A percentile compares a stretch with the other conserved stretches of the same genome.
phyloP scores from a whole-genome alignment of 2,113 vertebrate species.

The Seriola quinqueradiata region DNA sequence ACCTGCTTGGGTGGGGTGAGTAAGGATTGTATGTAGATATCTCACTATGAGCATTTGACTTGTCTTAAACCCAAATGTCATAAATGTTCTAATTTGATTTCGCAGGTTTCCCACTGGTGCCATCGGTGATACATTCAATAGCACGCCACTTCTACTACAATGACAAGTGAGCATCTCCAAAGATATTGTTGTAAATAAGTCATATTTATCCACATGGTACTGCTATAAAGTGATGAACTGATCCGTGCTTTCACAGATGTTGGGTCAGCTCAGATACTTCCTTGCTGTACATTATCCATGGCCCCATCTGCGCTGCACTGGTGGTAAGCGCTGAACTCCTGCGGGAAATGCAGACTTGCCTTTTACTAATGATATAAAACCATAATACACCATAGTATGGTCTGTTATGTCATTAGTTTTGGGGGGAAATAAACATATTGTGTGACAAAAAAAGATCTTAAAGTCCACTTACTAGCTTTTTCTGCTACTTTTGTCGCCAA shows the following conservation, averaged over 20 bases:
- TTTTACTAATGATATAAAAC: background rate
- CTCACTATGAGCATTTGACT: accelerated
- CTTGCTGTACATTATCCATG: constrained; percentile 96
- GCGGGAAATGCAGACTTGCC: background rate
- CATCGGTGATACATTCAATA: constrained; percentile 91
- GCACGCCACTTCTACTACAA: constrained; percentile 94
- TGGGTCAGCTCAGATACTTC: constrained; percentile 95
- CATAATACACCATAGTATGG: background rate
- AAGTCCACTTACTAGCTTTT: too few relatives aligned
- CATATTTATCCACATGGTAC: background rate
- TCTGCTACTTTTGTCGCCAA: too few relatives aligned
- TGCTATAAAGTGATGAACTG: background rate
- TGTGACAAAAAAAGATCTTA: too few relatives aligned
- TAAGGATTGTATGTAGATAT: accelerated
- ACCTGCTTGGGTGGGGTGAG: constrained; percentile 95
- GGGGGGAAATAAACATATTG: too few relatives aligned
- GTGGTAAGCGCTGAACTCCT: constrained; percentile 84
- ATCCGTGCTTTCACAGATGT: constrained; percentile 84
- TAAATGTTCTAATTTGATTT: background rate
- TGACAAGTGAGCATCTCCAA: constrained; percentile 88
- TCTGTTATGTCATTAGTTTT: background rate
- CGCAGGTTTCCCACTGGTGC: constrained; percentile 94
- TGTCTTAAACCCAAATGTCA: background rate
- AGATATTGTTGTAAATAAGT: accelerated
- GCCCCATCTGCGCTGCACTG: constrained; percentile 94